These are phyloP conservation scores for Onychomys leucogaster DNA, from an alignment of 2,797 vertebrate species.

Conservation along the genomic window DNA sequence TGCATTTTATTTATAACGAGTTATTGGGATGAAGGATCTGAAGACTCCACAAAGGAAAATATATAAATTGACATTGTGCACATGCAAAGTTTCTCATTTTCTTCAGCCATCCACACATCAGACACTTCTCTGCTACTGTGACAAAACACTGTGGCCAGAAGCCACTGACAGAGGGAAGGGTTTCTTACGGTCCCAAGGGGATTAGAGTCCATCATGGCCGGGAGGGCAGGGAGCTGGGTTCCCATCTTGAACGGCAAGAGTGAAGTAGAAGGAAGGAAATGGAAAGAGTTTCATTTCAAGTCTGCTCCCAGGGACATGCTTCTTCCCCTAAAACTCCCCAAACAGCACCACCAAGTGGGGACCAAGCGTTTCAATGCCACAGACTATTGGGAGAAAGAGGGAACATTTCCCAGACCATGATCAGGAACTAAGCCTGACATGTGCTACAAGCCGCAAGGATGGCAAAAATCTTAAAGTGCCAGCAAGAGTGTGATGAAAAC, in stretches of 20 bases:
- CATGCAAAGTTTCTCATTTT: not conserved
- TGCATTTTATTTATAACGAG: not conserved
- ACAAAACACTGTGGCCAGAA: not conserved
- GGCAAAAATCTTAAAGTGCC: not conserved
- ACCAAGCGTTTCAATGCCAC: not conserved
- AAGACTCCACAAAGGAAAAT: not conserved
- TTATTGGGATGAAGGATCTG: not conserved
- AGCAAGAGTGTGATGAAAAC: not conserved
- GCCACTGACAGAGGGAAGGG: not conserved
- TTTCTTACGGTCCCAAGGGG: not conserved
- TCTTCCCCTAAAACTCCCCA: not conserved
- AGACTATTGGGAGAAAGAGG: not conserved
- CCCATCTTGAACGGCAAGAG: not conserved
- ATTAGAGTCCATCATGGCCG: not conserved
- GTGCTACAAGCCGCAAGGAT: not conserved
- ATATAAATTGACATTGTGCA: not conserved
- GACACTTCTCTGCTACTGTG: not conserved
- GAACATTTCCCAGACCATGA: not conserved
- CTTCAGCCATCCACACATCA: not conserved
- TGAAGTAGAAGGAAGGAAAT: not conserved
- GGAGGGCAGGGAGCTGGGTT: not conserved
- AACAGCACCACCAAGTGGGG: not conserved
- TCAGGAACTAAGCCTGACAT: not conserved
- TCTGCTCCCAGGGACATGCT: not conserved
- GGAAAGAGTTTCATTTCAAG: not conserved